Evolutionary conservation across 2,797 vertebrate species (phyloP).

Genomic region (Protonibea diacanthus): DNA sequence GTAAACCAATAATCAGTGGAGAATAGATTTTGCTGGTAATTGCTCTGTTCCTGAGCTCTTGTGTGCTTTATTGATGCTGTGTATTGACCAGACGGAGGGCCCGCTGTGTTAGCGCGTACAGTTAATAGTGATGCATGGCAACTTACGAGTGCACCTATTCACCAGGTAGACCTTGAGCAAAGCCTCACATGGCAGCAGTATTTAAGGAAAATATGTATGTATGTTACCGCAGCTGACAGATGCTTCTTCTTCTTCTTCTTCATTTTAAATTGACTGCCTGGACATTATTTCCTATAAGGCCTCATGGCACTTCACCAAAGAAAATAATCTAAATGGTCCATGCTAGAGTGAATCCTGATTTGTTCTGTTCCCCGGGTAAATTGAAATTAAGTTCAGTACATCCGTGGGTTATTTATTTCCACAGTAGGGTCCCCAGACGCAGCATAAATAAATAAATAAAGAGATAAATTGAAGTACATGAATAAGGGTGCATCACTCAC

Average conservation of each 20-base stretch:
- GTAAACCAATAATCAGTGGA: conserved; percentile 43
- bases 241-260: conserved; percentile 10
- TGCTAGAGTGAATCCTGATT: conserved; percentile 20
- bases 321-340: conserved; percentile 8
- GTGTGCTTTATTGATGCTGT: conserved; percentile 52
- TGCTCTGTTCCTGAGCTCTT: conserved; percentile 27
- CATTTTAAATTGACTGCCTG: neutral
- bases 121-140: conserved; percentile 51
- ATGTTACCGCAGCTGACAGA: conserved; percentile 5
- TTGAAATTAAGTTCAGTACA: conserved; percentile 29
- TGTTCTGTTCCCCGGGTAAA: conserved; percentile 19
- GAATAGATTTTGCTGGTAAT: conserved; percentile 43
- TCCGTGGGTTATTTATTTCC: conserved; percentile 26
- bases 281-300: neutral
- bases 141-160: conserved; percentile 5
- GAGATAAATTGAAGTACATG: conserved; percentile 31
- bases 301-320: neutral
- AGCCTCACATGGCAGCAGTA: neutral
- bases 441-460: conserved; percentile 41
- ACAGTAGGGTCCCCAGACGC: conserved; percentile 31
- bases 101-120: conserved; percentile 33
- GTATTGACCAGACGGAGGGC: conserved; percentile 49
- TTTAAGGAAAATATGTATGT: neutral
- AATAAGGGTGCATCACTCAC: conserved; percentile 34
- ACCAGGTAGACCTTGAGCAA: conserved; percentile 13